These are phyloP conservation scores for Eledone cirrhosa DNA, from an alignment of 2,888 invertebrate genomes.

Conservation along the genomic window DNA sequence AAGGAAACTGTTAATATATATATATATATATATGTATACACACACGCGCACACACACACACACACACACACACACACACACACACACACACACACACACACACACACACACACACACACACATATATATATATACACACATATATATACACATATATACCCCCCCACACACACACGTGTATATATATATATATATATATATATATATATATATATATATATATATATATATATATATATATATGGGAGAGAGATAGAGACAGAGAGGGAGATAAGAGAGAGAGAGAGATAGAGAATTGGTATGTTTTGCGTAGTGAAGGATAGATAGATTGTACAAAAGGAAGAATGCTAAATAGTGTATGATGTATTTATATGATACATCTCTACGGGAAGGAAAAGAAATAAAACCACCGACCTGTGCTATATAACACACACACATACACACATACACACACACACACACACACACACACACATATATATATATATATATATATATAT, in stretches of 20 bases:
- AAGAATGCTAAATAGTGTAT: too few relatives aligned
- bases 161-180: neutral
- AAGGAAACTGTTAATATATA: neutral
- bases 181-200: neutral
- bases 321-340: too few relatives aligned
- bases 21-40: neutral
- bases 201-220: slow-evolving; percentile 6
- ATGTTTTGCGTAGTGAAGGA: too few relatives aligned
- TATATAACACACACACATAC: too few relatives aligned
- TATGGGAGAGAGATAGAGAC: neutral
- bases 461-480: too few relatives aligned
- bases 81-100: neutral
- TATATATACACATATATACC: neutral
- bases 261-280: neutral
- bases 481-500: too few relatives aligned
- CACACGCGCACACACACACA: neutral
- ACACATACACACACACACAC: too few relatives aligned
- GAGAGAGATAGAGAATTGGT: too few relatives aligned
- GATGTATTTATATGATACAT: too few relatives aligned
- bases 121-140: neutral
- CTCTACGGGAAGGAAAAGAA: too few relatives aligned
- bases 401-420: too few relatives aligned
- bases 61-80: neutral
- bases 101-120: neutral
- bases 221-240: neutral